Conservation (phyloP, 2,888 invertebrate species). For the Pachydiplax longipennis region DNA sequence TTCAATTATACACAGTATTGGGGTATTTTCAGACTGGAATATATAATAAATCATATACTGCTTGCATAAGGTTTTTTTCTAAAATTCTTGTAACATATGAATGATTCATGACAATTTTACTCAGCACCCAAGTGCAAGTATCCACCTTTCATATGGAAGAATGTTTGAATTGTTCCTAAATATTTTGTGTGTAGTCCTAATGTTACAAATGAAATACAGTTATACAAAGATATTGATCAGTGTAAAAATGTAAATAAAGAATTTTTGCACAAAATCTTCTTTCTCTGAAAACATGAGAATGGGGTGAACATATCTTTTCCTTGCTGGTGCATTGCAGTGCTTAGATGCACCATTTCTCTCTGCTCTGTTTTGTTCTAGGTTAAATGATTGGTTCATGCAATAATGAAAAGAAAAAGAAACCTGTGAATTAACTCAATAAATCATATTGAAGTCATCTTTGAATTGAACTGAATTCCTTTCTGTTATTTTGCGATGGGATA, state of each 20-base stretch:
- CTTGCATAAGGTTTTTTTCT: too few species aligned
- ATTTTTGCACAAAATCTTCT: neutral
- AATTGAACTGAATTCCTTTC: too few species aligned
- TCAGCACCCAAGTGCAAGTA: neutral
- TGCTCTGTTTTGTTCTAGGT: too few species aligned
- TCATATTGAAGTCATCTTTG: too few species aligned
- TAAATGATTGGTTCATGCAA: too few species aligned
- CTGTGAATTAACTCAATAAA: too few species aligned
- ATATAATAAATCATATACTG: too few species aligned
- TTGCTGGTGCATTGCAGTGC: neutral
- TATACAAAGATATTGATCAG: conserved; percentile 47
- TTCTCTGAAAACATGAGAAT: neutral
- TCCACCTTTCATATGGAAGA: neutral
- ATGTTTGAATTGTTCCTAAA: neutral
- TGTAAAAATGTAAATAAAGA: neutral
- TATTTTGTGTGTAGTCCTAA: conserved; percentile 47
- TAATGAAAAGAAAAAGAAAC: too few species aligned
- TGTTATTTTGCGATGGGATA: too few species aligned
- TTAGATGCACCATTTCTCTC: neutral
- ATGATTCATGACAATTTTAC: neutral
- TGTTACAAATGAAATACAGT: conserved; percentile 48
- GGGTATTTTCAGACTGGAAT: too few species aligned
- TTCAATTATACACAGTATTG: too few species aligned
- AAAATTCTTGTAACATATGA: neutral
- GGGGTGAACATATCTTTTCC: too few species aligned